phyloP scores from a whole-genome alignment of 2,113 vertebrate species.

The Sitta europaea region DNA sequence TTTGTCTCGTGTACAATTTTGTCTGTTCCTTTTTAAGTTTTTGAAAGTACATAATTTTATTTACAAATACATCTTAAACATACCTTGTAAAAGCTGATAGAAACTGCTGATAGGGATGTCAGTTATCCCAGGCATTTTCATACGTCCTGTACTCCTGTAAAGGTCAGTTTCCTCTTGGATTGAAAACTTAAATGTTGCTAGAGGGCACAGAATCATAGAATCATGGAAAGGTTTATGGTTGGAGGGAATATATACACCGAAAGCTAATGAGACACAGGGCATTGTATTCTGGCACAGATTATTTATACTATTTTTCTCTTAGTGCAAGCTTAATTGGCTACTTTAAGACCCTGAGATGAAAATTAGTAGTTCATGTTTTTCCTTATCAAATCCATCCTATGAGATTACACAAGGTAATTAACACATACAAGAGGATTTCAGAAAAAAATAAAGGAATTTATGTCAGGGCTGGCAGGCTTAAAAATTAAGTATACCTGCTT shows the following conservation, averaged over 20 bases:
- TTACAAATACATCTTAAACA: neutral
- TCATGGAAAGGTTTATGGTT: neutral
- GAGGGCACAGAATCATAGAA: neutral
- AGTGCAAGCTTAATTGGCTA: neutral
- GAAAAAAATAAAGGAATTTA: neutral
- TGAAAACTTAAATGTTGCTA: neutral
- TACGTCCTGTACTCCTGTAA: neutral
- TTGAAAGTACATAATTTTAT: neutral
- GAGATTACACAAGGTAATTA: neutral
- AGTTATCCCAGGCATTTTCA: neutral
- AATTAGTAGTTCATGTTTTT: constrained; percentile 13
- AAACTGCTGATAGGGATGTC: neutral
- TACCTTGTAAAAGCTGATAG: neutral
- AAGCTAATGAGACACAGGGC: neutral
- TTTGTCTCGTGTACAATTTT: neutral
- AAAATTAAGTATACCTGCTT: neutral
- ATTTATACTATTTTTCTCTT: neutral
- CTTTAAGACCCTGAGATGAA: neutral
- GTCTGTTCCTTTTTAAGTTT: neutral
- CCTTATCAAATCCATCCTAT: constrained; percentile 3
- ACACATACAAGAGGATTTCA: neutral
- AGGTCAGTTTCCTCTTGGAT: neutral
- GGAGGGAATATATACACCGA: neutral
- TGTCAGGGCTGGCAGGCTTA: neutral
- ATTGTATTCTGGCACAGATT: neutral